phyloP scores from a whole-genome alignment of 2,113 vertebrate species.

The Nothocercus julius region DNA sequence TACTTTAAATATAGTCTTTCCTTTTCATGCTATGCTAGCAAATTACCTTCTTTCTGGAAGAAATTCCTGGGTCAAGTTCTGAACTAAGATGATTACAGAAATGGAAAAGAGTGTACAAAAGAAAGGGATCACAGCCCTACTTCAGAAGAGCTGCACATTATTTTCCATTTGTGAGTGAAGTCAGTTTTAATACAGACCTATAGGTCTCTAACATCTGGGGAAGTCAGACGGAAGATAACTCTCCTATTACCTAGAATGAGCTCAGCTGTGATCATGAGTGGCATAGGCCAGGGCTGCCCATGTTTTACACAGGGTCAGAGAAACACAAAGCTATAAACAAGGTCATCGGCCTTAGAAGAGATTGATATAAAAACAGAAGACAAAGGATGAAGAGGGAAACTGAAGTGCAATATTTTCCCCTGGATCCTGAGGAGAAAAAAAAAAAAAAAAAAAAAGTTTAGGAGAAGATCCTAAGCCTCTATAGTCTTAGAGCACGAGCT shows the following conservation, averaged over 20 bases:
- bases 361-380: background rate
- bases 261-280: background rate
- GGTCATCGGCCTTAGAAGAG: background rate
- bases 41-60: background rate
- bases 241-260: background rate
- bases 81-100: background rate
- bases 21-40: background rate
- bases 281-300: background rate
- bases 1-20: background rate
- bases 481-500: background rate
- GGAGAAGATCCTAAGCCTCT: background rate
- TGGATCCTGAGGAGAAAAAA: background rate
- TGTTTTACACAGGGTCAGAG: background rate
- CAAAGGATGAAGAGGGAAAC: background rate
- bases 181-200: background rate
- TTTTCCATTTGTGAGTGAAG: background rate
- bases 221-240: background rate
- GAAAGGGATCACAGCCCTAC: background rate
- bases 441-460: background rate
- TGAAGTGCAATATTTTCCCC: background rate
- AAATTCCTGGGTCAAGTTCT: background rate
- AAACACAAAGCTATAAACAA: fast-evolving
- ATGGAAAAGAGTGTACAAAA: background rate
- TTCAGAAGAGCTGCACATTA: background rate
- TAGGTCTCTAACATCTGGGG: background rate